Evolutionary conservation across 64 coral and sea anemone genomes (phyloP).

Genomic region (Anthopleura sola): DNA sequence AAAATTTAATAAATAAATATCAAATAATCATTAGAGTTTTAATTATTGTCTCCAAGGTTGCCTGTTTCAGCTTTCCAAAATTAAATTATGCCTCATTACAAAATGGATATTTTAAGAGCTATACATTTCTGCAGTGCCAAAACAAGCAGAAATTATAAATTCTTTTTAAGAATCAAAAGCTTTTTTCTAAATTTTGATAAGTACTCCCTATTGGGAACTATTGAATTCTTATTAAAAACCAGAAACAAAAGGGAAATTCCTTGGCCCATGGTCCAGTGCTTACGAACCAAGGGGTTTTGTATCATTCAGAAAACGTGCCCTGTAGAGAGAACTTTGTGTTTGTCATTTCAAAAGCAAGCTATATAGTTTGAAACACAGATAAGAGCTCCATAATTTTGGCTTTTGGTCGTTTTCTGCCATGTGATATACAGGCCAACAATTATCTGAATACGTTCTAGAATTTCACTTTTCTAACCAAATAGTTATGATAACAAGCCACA

Average conservation of each 20-base stretch:
- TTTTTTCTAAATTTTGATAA: not conserved
- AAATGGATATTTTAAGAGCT: not conserved
- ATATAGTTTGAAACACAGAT: not conserved
- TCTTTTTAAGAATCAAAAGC: not conserved
- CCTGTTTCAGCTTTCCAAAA: not conserved
- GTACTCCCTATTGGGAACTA: not conserved
- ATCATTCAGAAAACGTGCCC: not conserved
- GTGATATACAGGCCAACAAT: not conserved
- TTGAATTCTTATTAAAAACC: not conserved
- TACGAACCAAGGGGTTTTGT: not conserved
- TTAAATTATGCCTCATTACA: not conserved
- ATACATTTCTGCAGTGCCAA: not conserved
- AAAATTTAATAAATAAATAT: not conserved
- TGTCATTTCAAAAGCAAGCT: not conserved
- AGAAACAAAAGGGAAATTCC: not conserved
- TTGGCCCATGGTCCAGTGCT: not conserved
- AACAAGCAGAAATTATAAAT: not conserved
- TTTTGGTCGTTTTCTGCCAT: not conserved
- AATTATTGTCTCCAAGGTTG: not conserved
- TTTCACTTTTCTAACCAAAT: constrained; percentile 24
- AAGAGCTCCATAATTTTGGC: not conserved
- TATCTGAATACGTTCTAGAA: constrained; percentile 17
- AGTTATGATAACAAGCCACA: constrained; percentile 23
- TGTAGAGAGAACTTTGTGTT: not conserved
- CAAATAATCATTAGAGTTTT: not conserved